Evolutionary conservation across 2,113 vertebrate species (phyloP).

Genomic region (Corythoichthys intestinalis): DNA sequence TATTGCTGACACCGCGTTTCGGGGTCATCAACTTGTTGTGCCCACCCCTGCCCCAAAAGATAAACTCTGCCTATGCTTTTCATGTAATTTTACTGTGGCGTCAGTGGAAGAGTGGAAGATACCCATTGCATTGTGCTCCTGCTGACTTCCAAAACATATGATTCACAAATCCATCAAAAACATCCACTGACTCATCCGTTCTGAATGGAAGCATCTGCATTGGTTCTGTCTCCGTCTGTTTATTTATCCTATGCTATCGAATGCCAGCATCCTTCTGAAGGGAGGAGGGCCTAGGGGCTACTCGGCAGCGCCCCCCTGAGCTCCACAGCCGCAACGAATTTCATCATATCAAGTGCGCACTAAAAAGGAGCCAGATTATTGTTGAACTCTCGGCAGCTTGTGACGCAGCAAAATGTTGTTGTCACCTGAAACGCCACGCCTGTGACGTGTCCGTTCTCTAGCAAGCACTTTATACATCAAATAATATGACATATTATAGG

Average conservation of each 20-base stretch:
- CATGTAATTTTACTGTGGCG: not conserved
- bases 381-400: slow-evolving; percentile 39
- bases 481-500: not conserved
- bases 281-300: not conserved
- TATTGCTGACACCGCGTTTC: too few species aligned
- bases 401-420: slow-evolving; percentile 57
- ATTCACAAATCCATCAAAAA: not conserved
- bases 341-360: slow-evolving; percentile 69
- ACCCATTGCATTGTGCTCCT: not conserved
- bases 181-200: slow-evolving; percentile 2
- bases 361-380: slow-evolving; percentile 41
- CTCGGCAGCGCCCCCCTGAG: slow-evolving; percentile 47
- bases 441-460: slow-evolving; percentile 40
- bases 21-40: too few species aligned
- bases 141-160: not conserved
- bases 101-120: not conserved
- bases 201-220: slow-evolving; percentile 4
- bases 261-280: slow-evolving; percentile 35
- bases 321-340: slow-evolving; percentile 42
- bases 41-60: too few species aligned
- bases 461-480: not conserved
- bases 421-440: slow-evolving; percentile 33
- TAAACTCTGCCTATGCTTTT: not conserved
- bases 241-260: slow-evolving; percentile 1
- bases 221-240: not conserved